phyloP scores from a whole-genome alignment of 1,140 invertebrate species.

The Ladona fulva region DNA sequence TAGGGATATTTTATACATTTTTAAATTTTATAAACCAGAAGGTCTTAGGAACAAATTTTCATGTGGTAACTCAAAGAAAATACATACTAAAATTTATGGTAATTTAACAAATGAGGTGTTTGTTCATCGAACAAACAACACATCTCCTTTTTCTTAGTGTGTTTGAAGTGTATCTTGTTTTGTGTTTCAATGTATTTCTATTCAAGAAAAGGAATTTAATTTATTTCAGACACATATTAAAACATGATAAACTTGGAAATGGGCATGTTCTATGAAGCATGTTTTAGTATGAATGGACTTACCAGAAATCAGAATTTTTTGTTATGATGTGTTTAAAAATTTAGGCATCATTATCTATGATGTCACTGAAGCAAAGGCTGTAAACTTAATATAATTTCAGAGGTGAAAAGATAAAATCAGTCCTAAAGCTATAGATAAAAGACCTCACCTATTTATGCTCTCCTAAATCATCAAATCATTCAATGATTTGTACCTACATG shows the following conservation, averaged over 20 bases:
- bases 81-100: background rate
- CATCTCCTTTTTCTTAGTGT: background rate
- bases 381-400: background rate
- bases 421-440: background rate
- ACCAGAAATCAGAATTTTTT: too few species aligned
- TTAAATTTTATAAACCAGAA: conserved; percentile 1
- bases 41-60: background rate
- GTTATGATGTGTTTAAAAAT: too few species aligned
- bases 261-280: too few species aligned
- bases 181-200: background rate
- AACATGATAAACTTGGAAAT: too few species aligned
- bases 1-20: conserved; percentile 10
- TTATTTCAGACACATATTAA: too few species aligned
- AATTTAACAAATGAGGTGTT: background rate
- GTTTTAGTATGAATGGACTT: too few species aligned
- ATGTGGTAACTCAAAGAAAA: background rate
- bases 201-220: background rate
- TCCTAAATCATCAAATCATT: background rate
- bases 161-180: background rate
- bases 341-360: too few species aligned
- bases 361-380: too few species aligned
- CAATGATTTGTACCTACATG: background rate
- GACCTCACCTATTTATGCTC: background rate
- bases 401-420: background rate
- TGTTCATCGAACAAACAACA: background rate